Evolutionary conservation across 2,888 invertebrate species (phyloP).

Genomic region (Clivina fossor): DNA sequence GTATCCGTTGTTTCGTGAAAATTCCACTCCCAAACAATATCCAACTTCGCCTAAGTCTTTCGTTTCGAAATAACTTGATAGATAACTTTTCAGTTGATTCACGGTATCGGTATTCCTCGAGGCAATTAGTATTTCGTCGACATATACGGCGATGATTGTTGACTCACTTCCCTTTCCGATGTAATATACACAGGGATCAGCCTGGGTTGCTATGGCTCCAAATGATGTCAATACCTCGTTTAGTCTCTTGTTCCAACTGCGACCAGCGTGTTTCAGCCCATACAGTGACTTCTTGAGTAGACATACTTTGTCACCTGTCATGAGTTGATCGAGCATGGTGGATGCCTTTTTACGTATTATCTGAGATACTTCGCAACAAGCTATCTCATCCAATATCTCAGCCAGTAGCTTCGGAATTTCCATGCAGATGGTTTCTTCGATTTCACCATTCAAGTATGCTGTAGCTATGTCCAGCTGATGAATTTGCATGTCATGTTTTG

Average conservation of each 20-base stretch:
- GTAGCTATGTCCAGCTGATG: background rate
- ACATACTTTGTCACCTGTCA: conserved; percentile 7
- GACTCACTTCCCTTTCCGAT: conserved; percentile 6
- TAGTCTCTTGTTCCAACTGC: conserved; percentile 32
- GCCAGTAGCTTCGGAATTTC: conserved; percentile 10
- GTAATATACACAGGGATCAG: background rate
- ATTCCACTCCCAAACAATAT: background rate
- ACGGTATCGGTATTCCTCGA: conserved; percentile 37
- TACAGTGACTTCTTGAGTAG: conserved; percentile 27
- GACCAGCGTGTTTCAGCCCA: conserved; percentile 34
- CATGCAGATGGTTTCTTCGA: background rate
- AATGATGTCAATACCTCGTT: background rate
- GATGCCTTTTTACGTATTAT: background rate
- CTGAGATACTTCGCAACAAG: background rate
- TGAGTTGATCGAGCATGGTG: background rate
- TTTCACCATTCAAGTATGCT: background rate
- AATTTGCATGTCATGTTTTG: background rate
- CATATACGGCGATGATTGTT: conserved; percentile 27
- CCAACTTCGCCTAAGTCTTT: background rate
- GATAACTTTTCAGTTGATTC: conserved; percentile 1
- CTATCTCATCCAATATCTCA: conserved; percentile 18
- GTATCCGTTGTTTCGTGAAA: background rate
- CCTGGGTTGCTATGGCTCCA: background rate
- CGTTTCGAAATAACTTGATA: background rate
- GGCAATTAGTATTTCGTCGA: conserved; percentile 29